A percentile compares a stretch with the other conserved stretches of the same genome.
phyloP scores from a whole-genome alignment of 2,797 vertebrate genomes.

The Acropternis orthonyx region DNA sequence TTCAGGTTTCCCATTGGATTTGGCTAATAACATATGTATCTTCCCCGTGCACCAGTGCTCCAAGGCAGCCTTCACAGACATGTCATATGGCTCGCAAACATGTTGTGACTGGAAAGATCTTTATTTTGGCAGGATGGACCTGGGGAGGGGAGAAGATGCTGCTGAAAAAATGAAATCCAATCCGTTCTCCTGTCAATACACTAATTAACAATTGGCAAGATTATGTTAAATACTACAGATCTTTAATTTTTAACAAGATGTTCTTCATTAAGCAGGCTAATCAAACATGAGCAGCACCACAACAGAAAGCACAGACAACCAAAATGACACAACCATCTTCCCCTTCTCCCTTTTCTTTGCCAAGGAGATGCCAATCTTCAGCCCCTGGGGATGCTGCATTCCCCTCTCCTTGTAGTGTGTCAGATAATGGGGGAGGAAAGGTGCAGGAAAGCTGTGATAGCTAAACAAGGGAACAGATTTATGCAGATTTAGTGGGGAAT shows the following conservation, averaged over 20 bases:
- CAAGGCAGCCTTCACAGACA: slow-evolving; percentile 4
- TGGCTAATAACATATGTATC: not conserved
- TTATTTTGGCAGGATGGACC: slow-evolving; percentile 26
- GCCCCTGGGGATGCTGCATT: not conserved
- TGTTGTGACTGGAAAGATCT: slow-evolving; percentile 35
- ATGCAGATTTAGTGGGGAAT: not conserved
- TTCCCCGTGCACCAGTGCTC: not conserved
- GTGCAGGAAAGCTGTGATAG: not conserved
- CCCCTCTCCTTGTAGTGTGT: not conserved
- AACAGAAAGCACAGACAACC: not conserved
- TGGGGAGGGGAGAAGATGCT: not conserved
- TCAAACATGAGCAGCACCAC: not conserved
- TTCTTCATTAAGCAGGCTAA: slow-evolving; percentile 22
- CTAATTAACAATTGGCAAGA: slow-evolving; percentile 54
- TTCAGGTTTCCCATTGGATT: not conserved
- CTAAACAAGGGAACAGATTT: not conserved
- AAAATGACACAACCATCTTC: not conserved
- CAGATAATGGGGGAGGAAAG: not conserved
- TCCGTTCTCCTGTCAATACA: not conserved
- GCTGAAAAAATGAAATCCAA: not conserved
- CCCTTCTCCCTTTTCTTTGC: not conserved
- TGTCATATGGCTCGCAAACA: slow-evolving; percentile 20
- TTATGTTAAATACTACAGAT: slow-evolving; percentile 17
- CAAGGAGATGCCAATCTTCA: not conserved
- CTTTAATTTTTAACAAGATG: slow-evolving; percentile 41